phyloP scores from a whole-genome alignment of 2,888 invertebrate genomes.

The Drosophila affinis region DNA sequence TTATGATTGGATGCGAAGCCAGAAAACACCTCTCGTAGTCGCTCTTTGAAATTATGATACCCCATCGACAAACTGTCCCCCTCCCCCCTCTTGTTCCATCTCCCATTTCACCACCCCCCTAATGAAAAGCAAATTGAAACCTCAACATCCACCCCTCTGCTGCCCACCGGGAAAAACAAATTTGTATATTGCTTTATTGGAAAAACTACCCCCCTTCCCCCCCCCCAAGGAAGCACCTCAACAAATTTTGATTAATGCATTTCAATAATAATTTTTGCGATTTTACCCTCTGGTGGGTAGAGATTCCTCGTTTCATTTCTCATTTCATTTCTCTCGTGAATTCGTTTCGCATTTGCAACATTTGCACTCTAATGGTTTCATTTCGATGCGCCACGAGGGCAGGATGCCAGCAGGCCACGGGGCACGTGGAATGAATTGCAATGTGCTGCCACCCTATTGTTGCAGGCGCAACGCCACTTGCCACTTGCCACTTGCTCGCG shows the following conservation, averaged over 20 bases:
- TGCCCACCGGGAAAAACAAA: constrained; percentile 3
- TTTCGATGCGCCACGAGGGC: constrained; percentile 55
- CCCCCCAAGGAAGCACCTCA: constrained; percentile 12
- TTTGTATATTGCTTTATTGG: constrained; percentile 37
- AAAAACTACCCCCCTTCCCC: constrained; percentile 31
- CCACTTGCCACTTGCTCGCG: constrained; percentile 10
- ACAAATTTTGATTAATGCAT: constrained; percentile 66
- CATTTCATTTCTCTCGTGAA: constrained; percentile 49
- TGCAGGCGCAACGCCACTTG: not conserved
- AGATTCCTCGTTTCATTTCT: constrained; percentile 9
- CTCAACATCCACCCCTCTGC: constrained; percentile 6
- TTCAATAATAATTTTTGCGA: constrained; percentile 49
- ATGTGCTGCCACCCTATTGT: constrained; percentile 11
- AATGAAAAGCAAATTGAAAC: constrained; percentile 19
- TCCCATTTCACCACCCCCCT: constrained; percentile 13
- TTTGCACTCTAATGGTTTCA: constrained; percentile 75
- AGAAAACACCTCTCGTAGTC: constrained; percentile 18
- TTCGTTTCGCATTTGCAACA: constrained; percentile 77
- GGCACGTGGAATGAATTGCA: constrained; percentile 56
- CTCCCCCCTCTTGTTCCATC: constrained; percentile 4
- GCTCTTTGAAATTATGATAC: constrained; percentile 16
- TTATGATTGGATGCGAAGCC: constrained; percentile 5
- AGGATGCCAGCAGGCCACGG: not conserved
- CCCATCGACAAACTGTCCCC: not conserved
- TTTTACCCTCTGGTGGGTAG: not conserved